Base-by-base conservation (phyloP, 2,888 invertebrate species). In the Conomelus anceps region DNA sequence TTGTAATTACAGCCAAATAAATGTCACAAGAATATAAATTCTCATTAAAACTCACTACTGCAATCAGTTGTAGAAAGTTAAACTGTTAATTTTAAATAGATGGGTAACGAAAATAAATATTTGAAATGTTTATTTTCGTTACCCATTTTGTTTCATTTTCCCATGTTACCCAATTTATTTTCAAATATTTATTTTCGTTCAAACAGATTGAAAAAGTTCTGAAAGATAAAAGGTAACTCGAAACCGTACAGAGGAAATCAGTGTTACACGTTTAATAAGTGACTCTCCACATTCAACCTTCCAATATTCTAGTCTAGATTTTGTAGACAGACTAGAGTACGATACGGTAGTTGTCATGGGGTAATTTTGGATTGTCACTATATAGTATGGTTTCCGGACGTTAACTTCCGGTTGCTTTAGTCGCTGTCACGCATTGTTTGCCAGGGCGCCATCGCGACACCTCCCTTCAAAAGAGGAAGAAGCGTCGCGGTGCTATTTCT, bases 351-450 rank as follows among this genome's bases (percentile, higher is more conserved):
- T 1, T 63, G 63, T 6, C 3, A n/a, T n/a, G 63, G 63, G 63
- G 63, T 63, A 63, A 63, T n/a, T n/a, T n/a, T 63, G 63, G 63
- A 63, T 63, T 63, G 34, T 34, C 34, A 17, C 34, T n/a, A n/a
- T n/a, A n/a, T n/a, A n/a, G n/a, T n/a, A n/a, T n/a, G 84, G n/a
- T 84, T 86, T 86, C 86, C 86, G 86, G 22, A 6, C 20, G 4
- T 3, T 3, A 24, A 23, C 29, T 26, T 86, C 86, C 86, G 86
- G 86, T 17, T 3, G 13, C 17, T 3, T 20, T 3, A 3, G 3
- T 3, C 41, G 41, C 23, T 23, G 86, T 86, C 22, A 86, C 86
- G 86, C 26, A 86, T 86, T 86, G 86, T 86, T 86, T 86, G 26
- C 63, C 63, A n/a, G 63, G 63, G 63, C 63, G 63, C 63, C 63